These are phyloP conservation scores for Procapra przewalskii DNA, from an alignment of 2,113 vertebrate species.

Conservation along the genomic window DNA sequence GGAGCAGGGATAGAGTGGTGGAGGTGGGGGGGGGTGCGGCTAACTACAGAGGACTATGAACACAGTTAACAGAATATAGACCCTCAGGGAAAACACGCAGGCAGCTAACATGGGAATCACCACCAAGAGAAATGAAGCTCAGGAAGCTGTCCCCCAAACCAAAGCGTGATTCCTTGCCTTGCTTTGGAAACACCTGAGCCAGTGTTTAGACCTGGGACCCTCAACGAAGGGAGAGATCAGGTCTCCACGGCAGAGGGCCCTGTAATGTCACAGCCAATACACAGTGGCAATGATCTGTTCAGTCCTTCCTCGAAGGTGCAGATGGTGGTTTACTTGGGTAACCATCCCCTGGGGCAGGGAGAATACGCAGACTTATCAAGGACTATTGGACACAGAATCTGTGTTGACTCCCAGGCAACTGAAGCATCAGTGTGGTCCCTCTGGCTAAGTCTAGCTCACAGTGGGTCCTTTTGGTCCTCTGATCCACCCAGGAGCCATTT, in stretches of 20 bases:
- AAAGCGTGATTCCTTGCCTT: not conserved
- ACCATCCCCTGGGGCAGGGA: not conserved
- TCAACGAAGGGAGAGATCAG: not conserved
- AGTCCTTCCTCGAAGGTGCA: not conserved
- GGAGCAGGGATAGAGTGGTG: not conserved
- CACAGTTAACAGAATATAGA: not conserved
- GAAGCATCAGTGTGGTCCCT: not conserved
- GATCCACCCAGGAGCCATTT: not conserved
- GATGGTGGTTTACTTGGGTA: not conserved
- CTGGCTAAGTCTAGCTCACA: not conserved
- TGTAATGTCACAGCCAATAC: not conserved
- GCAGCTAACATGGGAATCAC: not conserved
- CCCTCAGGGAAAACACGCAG: not conserved
- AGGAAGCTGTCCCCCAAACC: not conserved
- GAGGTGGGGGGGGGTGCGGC: fast-evolving
- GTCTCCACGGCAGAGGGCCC: not conserved
- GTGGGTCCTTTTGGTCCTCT: not conserved
- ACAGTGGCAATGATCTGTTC: not conserved
- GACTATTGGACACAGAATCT: not conserved
- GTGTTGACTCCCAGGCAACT: not conserved
- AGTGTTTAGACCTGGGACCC: not conserved
- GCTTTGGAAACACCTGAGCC: not conserved
- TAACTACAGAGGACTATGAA: not conserved
- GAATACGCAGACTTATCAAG: not conserved
- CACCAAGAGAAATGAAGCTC: not conserved